Conservation (phyloP, 2,797 vertebrate species). For the Kryptolebias ocellatus region DNA sequence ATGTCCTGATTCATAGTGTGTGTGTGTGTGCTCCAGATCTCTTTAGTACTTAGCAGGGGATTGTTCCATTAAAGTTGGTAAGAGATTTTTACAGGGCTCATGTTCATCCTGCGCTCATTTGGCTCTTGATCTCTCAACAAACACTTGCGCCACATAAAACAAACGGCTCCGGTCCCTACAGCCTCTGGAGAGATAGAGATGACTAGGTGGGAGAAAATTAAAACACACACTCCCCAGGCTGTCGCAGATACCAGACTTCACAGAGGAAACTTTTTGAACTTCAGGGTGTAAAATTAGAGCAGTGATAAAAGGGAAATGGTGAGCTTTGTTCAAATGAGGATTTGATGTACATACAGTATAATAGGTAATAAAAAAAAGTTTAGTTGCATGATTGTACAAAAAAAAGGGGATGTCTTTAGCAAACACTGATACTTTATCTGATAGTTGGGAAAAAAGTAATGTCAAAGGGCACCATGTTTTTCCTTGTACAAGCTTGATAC, state of each 20-base stretch:
- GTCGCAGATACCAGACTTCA: constrained; percentile 55
- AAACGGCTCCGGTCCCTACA: constrained; percentile 46
- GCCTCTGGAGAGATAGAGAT: constrained; percentile 63
- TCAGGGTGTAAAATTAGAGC: constrained; percentile 53
- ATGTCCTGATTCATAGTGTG: constrained; percentile 60
- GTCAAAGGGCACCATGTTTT: too few relatives aligned
- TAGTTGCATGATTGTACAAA: too few relatives aligned
- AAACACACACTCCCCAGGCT: constrained; percentile 59
- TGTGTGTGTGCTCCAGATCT: constrained; percentile 34
- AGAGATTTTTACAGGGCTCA: constrained; percentile 59
- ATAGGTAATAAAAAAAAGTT: not conserved
- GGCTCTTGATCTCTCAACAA: constrained; percentile 74
- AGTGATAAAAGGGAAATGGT: constrained; percentile 52
- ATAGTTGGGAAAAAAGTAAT: too few relatives aligned
- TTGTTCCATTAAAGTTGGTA: constrained; percentile 72
- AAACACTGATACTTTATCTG: too few relatives aligned
- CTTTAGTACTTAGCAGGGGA: constrained; percentile 70
- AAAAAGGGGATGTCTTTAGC: too few relatives aligned
- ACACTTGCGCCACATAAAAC: constrained; percentile 67
- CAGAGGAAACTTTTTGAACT: constrained; percentile 53
- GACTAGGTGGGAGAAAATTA: constrained; percentile 59
- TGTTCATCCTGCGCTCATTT: constrained; percentile 58
- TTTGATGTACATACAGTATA: constrained; percentile 8
- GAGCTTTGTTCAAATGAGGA: constrained; percentile 44
- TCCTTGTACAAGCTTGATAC: too few relatives aligned